Evolutionary conservation across 2,888 invertebrate species (phyloP).

Genomic region (Cephus pygmeus): DNA sequence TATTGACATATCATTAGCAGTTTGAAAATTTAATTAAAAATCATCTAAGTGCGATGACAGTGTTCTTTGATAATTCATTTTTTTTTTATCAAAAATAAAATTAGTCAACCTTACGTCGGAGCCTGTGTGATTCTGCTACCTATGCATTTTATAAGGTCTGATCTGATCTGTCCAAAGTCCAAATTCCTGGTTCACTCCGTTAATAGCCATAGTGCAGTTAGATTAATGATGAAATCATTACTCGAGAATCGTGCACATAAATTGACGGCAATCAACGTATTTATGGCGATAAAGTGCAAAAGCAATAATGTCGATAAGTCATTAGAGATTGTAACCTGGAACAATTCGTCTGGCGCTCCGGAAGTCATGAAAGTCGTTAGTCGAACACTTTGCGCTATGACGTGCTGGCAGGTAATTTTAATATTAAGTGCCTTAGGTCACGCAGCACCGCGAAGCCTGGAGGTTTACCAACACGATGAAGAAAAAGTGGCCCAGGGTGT

Average conservation of each 20-base stretch:
- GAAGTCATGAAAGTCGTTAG: neutral
- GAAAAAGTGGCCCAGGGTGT: neutral
- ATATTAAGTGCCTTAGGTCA: neutral
- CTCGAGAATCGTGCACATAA: neutral
- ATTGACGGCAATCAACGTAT: neutral
- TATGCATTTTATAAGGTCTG: too few species aligned
- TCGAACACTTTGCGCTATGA: neutral
- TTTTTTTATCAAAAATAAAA: neutral
- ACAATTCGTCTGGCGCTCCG: neutral
- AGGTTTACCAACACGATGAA: neutral
- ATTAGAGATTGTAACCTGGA: neutral
- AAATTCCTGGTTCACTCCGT: neutral
- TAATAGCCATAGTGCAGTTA: neutral
- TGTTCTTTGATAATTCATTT: neutral
- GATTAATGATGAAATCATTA: neutral
- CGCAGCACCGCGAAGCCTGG: neutral
- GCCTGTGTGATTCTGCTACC: neutral
- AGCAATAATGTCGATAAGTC: neutral
- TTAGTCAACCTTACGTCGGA: neutral
- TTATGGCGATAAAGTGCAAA: neutral
- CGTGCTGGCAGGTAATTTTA: neutral
- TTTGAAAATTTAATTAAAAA: neutral
- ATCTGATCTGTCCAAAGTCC: neutral
- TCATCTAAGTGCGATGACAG: neutral
- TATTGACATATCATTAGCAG: conserved; percentile 21